These are phyloP conservation scores for Sciurus niger DNA, from an alignment of 2,113 vertebrate species.

Conservation along the genomic window DNA sequence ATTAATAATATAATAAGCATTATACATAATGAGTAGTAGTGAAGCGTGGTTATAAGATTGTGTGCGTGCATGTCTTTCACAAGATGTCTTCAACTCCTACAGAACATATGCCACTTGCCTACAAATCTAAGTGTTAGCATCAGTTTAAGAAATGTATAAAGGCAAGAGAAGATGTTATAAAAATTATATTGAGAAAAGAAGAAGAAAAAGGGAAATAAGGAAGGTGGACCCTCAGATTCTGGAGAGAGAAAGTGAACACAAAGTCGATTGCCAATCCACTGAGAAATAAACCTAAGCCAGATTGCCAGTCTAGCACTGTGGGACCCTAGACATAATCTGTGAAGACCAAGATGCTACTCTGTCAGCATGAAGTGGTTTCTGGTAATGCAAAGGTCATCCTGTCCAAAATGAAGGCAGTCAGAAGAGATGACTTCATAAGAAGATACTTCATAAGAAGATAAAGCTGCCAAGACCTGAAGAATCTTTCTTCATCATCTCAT, in stretches of 20 bases:
- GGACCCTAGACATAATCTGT: neutral
- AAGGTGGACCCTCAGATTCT: neutral
- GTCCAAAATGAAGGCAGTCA: neutral
- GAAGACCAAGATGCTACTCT: neutral
- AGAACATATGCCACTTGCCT: neutral
- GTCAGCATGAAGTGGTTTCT: neutral
- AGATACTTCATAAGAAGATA: conserved; percentile 2
- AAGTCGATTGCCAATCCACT: neutral
- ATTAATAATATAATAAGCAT: neutral
- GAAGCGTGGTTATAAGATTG: neutral
- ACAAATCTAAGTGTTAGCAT: neutral
- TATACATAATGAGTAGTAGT: neutral
- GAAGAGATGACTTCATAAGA: conserved; percentile 37
- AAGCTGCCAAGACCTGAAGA: conserved; percentile 47
- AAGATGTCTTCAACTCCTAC: neutral
- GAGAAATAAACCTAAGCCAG: conserved; percentile 20
- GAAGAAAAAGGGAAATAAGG: neutral
- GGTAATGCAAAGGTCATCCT: neutral
- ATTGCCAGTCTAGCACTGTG: neutral
- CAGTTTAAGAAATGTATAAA: neutral
- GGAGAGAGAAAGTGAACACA: neutral
- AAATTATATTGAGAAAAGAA: conserved; percentile 17
- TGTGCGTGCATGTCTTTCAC: neutral
- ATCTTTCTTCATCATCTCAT: neutral
- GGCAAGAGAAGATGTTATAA: neutral